Conservation (phyloP, 2,888 invertebrate genomes). For the Andrena trimmerana region DNA sequence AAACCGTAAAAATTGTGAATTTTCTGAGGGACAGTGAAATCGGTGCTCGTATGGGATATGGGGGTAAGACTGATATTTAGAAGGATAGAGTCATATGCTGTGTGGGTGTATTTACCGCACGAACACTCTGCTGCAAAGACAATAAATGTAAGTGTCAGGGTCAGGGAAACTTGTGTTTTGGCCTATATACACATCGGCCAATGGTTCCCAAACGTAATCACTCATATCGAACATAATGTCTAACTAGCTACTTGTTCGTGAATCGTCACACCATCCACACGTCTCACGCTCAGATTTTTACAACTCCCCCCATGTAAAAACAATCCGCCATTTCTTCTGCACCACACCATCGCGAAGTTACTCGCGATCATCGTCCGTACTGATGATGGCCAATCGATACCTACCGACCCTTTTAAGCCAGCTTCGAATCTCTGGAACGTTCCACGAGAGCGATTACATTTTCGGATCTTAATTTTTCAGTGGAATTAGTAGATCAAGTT, state of each 20-base stretch:
- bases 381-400: conserved; percentile 51
- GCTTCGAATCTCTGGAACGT: not conserved
- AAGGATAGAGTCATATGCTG: not conserved
- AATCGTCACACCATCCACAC: conserved; percentile 76
- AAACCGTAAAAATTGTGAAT: conserved; percentile 57
- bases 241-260: conserved; percentile 53
- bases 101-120: conserved; percentile 87
- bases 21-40: conserved; percentile 24
- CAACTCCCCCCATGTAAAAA: conserved; percentile 67
- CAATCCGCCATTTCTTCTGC: conserved; percentile 76
- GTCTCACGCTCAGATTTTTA: conserved; percentile 70
- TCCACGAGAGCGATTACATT: conserved; percentile 2
- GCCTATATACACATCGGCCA: conserved; percentile 88
- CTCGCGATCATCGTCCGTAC: conserved; percentile 13
- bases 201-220: conserved; percentile 88
- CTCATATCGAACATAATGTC: conserved; percentile 82
- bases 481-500: too few relatives aligned
- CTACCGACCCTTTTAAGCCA: not conserved
- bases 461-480: not conserved
- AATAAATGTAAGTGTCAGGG: conserved; percentile 88
- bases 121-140: conserved; percentile 90
- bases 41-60: not conserved
- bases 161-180: conserved; percentile 85
- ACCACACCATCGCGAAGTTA: conserved; percentile 64
- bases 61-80: not conserved